Base-by-base conservation (phyloP, 2,888 invertebrate genomes). In the Tetrapedia diversipes region DNA sequence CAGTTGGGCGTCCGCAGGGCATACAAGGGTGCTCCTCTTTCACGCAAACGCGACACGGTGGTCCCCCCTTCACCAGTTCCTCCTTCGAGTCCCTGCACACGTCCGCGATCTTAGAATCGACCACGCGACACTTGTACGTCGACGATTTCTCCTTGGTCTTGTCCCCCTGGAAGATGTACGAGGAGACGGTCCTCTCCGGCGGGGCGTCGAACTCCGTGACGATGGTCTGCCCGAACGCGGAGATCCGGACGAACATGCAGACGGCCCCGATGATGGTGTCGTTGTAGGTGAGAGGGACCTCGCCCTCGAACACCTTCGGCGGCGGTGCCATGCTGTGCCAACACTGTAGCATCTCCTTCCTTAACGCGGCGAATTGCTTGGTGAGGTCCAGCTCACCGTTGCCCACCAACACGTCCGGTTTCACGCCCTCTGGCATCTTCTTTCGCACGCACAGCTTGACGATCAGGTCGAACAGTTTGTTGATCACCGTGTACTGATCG, bases 221-320 rank as follows among this genome's bases (percentile, higher is more conserved):
- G 22, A 95, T 94, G 0, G 87, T 85, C 82, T 94, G 94, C 0
- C 95, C 95, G 83, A 94, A 95, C 77, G 94, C 94, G 0, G 95
- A 95, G 89, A 95, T 93, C 14, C 95, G 92, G 22, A 94, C 92
- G 89, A 94, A 95, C 16, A 84, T 49, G 1, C 92, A 87, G 4
- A 95, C 92, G 77, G 92, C 92, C 0, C 95, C 95, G 8, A 93
- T 92, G 37, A 91, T 87, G 0, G 87, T 83, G 0, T 92, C 92
- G 43, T 93, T 66, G 29, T 72, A 61, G 8, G 57, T 22, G 16
- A 84, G 24, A 16, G 93, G 92, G 76, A 95, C 94, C 0, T 93
- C 92, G 79, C 94, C 95, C 84, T 95, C 94, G 47, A 94, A 90
- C 0, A 93, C 93, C 89, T 95, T 94, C 0, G 89, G 82, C 0